phyloP scores from a whole-genome alignment of 2,888 invertebrate genomes.

The Xestia ashworthii region DNA sequence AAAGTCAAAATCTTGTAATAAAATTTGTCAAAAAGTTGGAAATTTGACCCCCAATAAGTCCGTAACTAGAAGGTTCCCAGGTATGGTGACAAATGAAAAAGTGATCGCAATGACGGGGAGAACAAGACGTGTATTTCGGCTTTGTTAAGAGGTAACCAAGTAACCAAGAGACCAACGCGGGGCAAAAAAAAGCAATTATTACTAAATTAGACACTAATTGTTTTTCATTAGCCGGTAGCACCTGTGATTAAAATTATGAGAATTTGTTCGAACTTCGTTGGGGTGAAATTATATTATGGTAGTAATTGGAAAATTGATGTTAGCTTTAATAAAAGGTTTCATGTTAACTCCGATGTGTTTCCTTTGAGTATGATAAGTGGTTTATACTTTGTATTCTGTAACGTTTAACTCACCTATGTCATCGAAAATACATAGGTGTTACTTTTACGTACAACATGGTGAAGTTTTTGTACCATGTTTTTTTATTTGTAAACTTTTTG shows the following conservation, averaged over 20 bases:
- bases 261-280: conserved; percentile 9
- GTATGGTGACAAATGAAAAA: no score
- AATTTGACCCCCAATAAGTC: no score
- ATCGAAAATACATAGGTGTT: neutral
- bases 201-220: conserved; percentile 29
- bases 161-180: no score
- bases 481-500: neutral
- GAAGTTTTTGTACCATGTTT: neutral
- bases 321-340: conserved; percentile 1
- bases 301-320: conserved; percentile 41
- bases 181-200: conserved; percentile 38
- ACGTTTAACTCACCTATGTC: neutral
- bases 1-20: no score
- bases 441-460: neutral
- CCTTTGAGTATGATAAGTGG: neutral
- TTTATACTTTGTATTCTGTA: neutral
- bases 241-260: conserved; percentile 39
- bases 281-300: conserved; percentile 18
- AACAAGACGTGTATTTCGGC: no score
- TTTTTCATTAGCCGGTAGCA: conserved; percentile 41
- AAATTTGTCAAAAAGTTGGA: no score
- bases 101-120: no score
- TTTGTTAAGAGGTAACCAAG: no score
- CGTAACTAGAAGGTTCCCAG: no score
- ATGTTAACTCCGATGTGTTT: neutral